These are phyloP conservation scores for Drosophila tropicalis DNA, from an alignment of 1,140 invertebrate genomes.

Conservation along the genomic window DNA sequence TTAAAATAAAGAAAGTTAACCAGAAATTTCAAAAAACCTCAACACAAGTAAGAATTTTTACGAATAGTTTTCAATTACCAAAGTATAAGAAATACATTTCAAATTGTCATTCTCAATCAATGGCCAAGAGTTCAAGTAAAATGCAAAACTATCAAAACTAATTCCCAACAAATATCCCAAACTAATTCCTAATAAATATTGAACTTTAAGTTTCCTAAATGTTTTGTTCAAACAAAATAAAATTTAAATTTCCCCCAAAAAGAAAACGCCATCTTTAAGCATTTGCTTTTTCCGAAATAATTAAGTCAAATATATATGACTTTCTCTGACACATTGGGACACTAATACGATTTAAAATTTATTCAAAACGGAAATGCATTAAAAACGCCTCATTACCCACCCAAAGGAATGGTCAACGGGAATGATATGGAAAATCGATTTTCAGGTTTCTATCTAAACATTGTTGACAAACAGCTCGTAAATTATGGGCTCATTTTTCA, in stretches of 20 bases:
- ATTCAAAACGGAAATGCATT: conserved; percentile 65
- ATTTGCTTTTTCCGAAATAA: conserved; percentile 12
- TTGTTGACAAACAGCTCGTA: conserved; percentile 79
- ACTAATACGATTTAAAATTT: conserved; percentile 65
- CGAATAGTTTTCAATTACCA: too few relatives aligned
- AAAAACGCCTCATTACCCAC: conserved; percentile 71
- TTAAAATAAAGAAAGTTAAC: too few relatives aligned
- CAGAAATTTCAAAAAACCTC: too few relatives aligned
- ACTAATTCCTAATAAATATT: too few relatives aligned
- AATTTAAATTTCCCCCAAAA: conserved; percentile 15
- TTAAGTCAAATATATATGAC: conserved; percentile 37
- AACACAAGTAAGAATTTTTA: too few relatives aligned
- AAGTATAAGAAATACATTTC: too few relatives aligned
- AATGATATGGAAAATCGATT: conserved; percentile 71
- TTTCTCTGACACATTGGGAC: conserved; percentile 37
- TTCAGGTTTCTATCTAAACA: conserved; percentile 43
- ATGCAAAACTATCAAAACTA: too few relatives aligned
- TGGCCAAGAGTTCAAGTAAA: too few relatives aligned
- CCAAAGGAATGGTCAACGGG: conserved; percentile 36
- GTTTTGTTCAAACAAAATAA: neutral
- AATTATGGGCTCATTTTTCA: conserved; percentile 71
- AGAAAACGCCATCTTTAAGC: too few relatives aligned
- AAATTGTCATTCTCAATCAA: too few relatives aligned
- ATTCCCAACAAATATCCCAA: too few relatives aligned
- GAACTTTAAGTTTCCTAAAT: too few relatives aligned